A percentile compares a stretch with the other conserved stretches of the same genome.
Evolutionary conservation across 2,888 invertebrate species (phyloP).

Genomic region (Dasypolia templi): DNA sequence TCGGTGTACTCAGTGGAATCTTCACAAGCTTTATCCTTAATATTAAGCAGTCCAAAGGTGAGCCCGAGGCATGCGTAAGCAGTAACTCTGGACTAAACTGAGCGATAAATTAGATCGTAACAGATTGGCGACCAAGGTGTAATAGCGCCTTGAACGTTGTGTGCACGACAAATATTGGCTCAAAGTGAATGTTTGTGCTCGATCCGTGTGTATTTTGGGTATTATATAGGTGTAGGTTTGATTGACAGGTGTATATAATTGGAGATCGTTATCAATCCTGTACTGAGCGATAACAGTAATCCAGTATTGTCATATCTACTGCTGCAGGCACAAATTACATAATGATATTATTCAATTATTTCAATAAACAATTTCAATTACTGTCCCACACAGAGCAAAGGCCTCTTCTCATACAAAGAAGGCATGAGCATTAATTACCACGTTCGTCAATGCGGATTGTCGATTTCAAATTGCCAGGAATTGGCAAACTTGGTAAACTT

Average conservation of each 20-base stretch:
- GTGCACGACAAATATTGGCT: slow-evolving; percentile 41
- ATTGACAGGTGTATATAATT: not conserved
- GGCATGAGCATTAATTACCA: not conserved
- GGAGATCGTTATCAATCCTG: not conserved
- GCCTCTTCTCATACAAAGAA: not conserved
- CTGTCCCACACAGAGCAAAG: too few relatives aligned
- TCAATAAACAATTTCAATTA: not conserved
- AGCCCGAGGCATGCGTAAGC: slow-evolving; percentile 26
- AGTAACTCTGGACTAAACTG: slow-evolving; percentile 24
- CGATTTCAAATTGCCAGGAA: not conserved
- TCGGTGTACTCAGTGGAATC: not conserved
- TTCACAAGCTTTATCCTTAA: slow-evolving; percentile 9
- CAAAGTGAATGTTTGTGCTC: slow-evolving; percentile 29
- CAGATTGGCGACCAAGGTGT: slow-evolving; percentile 30
- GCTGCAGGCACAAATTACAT: not conserved
- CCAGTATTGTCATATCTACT: not conserved
- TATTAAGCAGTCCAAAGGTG: slow-evolving; percentile 15
- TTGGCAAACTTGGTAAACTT: too few relatives aligned
- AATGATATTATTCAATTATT: not conserved
- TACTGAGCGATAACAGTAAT: not conserved
- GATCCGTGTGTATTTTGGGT: slow-evolving; percentile 12
- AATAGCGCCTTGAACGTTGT: slow-evolving; percentile 29
- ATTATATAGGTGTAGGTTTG: slow-evolving; percentile 13
- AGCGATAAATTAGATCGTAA: slow-evolving; percentile 44
- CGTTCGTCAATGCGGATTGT: not conserved